Evolutionary conservation across 2,888 invertebrate genomes (phyloP).

Genomic region (Dimorphilus gyrociliatus): DNA sequence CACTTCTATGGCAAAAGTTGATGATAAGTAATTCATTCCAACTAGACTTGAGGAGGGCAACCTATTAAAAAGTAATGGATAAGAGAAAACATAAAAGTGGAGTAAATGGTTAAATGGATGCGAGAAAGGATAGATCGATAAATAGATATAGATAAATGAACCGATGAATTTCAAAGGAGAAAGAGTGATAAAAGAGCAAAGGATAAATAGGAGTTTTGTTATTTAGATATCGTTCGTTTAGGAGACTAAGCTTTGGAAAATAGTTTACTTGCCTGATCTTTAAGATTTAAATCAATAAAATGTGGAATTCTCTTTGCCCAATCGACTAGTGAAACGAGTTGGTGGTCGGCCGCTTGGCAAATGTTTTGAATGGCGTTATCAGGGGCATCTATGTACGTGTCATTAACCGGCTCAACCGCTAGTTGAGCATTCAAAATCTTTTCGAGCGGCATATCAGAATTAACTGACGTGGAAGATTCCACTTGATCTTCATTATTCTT

Average conservation of each 20-base stretch:
- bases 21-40: slow-evolving; percentile 95
- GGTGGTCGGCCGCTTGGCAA: slow-evolving; percentile 81
- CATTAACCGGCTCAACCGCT: slow-evolving; percentile 48
- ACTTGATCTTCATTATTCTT: slow-evolving; percentile 50
- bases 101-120: no score
- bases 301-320: slow-evolving; percentile 96
- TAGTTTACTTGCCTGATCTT: slow-evolving; percentile 83
- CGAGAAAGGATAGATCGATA: no score
- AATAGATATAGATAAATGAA: no score
- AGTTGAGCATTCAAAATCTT: slow-evolving; percentile 79
- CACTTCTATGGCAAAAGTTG: slow-evolving; percentile 80
- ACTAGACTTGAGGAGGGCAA: slow-evolving; percentile 63
- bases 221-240: no score
- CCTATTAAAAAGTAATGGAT: no score
- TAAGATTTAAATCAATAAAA: slow-evolving; percentile 72
- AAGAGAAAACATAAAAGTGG: no score
- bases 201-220: no score
- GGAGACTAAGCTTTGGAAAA: no score
- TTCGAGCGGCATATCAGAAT: slow-evolving; percentile 79
- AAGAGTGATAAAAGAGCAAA: no score
- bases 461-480: slow-evolving; percentile 52
- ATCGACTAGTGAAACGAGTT: slow-evolving; percentile 80
- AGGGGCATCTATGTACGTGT: slow-evolving; percentile 42
- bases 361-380: slow-evolving; percentile 42
- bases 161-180: no score